A percentile compares a stretch with the other conserved stretches of the same genome.
Conservation (phyloP, 2,113 vertebrate species). For the Nannospalax galili region DNA sequence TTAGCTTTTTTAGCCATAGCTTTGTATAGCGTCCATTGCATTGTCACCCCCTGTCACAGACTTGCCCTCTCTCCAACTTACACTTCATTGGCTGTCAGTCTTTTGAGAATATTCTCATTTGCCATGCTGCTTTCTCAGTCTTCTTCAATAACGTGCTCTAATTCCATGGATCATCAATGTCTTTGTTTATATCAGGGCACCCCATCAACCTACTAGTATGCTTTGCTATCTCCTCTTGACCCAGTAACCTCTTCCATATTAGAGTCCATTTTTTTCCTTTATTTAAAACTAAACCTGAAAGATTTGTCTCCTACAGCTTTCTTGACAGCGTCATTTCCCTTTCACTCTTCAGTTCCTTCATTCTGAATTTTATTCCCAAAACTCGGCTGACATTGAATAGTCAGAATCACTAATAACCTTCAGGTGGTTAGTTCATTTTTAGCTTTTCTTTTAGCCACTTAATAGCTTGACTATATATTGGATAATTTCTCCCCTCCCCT, state of each 20-base stretch:
- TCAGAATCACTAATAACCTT: neutral
- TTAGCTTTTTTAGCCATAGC: neutral
- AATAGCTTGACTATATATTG: neutral
- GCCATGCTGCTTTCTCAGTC: neutral
- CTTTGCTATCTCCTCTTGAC: neutral
- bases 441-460: neutral
- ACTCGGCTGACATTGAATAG: neutral
- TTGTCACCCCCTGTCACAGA: neutral
- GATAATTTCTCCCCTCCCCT: neutral
- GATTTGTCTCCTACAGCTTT: neutral
- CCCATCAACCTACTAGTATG: neutral
- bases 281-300: slow-evolving; percentile 21
- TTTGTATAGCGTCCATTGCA: neutral
- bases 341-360: neutral
- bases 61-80: neutral
- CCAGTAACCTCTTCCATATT: neutral
- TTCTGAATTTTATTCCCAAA: neutral
- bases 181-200: neutral
- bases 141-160: neutral
- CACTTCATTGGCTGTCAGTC: neutral
- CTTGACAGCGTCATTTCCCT: neutral
- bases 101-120: neutral
- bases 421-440: neutral
- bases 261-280: neutral
- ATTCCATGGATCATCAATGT: neutral